Evolutionary conservation across 2,797 vertebrate species (phyloP).

Genomic region (Diplodus puntazzo): DNA sequence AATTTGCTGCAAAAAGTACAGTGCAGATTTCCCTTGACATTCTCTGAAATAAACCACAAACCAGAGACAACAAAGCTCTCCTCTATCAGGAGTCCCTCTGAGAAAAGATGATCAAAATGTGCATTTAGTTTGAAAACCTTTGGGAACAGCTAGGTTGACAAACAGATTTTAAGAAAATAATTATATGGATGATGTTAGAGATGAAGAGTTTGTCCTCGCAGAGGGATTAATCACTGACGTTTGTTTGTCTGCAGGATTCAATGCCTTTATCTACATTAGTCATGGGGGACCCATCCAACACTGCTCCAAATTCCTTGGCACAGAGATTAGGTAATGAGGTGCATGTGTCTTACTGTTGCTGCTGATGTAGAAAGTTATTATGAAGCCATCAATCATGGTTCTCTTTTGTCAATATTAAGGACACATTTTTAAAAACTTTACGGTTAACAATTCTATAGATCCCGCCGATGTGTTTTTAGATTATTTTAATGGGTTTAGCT

Average conservation of each 20-base stretch:
- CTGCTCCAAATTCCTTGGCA: slow-evolving; percentile 87
- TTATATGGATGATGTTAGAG: neutral
- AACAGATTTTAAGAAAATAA: neutral
- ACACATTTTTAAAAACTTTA: too few relatives aligned
- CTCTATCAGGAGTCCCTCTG: neutral
- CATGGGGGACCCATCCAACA: slow-evolving; percentile 92
- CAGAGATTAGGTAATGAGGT: slow-evolving; percentile 89
- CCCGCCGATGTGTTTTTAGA: neutral
- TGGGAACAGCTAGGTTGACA: neutral
- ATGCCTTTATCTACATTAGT: slow-evolving; percentile 90
- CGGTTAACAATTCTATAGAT: neutral
- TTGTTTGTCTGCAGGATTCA: slow-evolving; percentile 84
- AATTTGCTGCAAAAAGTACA: neutral
- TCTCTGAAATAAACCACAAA: neutral
- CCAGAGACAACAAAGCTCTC: neutral
- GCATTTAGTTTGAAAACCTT: neutral
- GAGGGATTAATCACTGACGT: neutral
- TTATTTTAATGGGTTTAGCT: too few relatives aligned
- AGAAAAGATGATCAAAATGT: neutral
- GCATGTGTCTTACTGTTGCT: neutral
- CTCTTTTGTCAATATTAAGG: too few relatives aligned
- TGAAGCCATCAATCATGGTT: too few relatives aligned
- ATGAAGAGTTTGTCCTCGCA: neutral
- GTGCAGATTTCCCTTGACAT: neutral
- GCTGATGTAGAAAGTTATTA: neutral